Evolutionary conservation across 2,113 vertebrate genomes (phyloP).

Genomic region (Empidonax traillii): DNA sequence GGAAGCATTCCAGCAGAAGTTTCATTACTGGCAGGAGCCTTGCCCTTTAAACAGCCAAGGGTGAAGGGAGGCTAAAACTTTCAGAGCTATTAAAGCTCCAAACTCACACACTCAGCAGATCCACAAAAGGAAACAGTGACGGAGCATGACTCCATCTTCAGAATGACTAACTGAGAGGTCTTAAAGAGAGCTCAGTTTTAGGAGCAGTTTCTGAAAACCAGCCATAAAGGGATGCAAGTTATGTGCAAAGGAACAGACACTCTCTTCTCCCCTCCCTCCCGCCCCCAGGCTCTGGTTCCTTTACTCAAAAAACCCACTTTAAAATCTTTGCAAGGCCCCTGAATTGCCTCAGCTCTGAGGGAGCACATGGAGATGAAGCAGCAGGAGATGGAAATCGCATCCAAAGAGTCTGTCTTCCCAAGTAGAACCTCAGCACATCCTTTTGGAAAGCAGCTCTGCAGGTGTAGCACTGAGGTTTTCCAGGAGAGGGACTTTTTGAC

Average conservation of each 20-base stretch:
- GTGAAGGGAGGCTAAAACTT: not conserved
- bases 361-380: rapidly evolving
- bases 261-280: not conserved
- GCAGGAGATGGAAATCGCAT: not conserved
- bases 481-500: not conserved
- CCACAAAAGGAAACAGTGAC: not conserved
- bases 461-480: rapidly evolving
- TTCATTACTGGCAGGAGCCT: not conserved
- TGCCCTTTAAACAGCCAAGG: not conserved
- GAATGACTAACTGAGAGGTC: not conserved
- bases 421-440: not conserved
- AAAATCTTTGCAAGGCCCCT: not conserved
- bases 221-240: not conserved
- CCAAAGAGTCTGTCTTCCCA: not conserved
- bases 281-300: not conserved
- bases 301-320: not conserved
- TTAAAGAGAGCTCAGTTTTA: not conserved
- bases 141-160: not conserved
- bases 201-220: not conserved
- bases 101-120: not conserved
- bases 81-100: not conserved
- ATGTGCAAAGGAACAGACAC: not conserved
- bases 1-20: not conserved
- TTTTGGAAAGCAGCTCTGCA: not conserved
- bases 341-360: not conserved